A percentile compares a stretch with the other conserved stretches of the same genome.
phyloP scores from a whole-genome alignment of 2,113 vertebrate genomes.

The Zosterops pallidus region DNA sequence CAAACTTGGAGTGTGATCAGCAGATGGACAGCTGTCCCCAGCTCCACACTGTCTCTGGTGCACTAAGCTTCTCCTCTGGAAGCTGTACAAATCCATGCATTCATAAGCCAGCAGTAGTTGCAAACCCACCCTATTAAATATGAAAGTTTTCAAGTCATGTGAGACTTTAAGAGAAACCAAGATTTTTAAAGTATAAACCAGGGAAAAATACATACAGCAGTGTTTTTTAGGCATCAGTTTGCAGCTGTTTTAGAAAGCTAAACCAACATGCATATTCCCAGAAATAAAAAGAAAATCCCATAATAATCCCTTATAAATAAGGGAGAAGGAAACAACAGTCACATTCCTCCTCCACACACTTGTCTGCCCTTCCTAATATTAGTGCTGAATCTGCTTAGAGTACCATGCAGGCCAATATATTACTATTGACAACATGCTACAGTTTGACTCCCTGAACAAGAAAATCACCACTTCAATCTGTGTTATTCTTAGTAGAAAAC shows the following conservation, averaged over 20 bases:
- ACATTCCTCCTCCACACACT: background rate
- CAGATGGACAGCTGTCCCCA: background rate
- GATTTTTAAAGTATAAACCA: background rate
- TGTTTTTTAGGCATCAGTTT: background rate
- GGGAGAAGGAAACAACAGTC: background rate
- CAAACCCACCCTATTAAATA: background rate
- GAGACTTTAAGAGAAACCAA: background rate
- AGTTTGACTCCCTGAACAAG: conserved; percentile 17
- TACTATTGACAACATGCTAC: conserved; percentile 46
- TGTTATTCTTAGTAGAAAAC: conserved; percentile 38
- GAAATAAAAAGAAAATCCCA: background rate
- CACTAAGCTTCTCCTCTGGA: background rate
- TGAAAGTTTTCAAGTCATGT: background rate
- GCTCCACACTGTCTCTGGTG: background rate
- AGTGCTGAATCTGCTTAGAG: background rate
- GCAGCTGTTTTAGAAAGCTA: background rate
- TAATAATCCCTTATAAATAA: background rate
- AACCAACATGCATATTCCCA: background rate
- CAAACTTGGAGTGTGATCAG: background rate
- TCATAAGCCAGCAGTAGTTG: background rate
- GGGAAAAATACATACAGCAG: background rate
- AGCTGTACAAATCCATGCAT: background rate
- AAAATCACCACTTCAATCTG: conserved; percentile 59
- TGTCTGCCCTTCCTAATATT: background rate
- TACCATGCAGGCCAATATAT: background rate